These are phyloP conservation scores for Piprites chloris DNA, from an alignment of 2,113 vertebrate species.

Conservation along the genomic window DNA sequence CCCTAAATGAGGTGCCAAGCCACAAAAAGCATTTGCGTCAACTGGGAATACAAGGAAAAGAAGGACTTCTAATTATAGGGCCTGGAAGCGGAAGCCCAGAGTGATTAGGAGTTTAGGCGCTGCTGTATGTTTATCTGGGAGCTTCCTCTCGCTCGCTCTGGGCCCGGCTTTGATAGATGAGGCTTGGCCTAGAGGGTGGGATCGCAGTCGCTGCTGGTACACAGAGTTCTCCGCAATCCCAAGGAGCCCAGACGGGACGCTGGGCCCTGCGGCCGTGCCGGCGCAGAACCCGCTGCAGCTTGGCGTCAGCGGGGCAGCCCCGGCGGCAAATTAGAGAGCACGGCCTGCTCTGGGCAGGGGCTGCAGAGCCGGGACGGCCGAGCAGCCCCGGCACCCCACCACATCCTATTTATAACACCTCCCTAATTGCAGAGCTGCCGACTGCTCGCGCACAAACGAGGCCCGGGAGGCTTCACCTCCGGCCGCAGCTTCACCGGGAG, in stretches of 20 bases:
- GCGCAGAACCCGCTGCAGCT: slow-evolving; percentile 46
- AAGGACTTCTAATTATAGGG: slow-evolving; percentile 99
- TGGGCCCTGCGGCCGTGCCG: too few species aligned
- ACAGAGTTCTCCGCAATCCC: slow-evolving; percentile 76
- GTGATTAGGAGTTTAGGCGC: slow-evolving; percentile 95
- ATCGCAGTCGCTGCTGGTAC: slow-evolving; percentile 79
- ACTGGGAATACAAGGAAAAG: slow-evolving; percentile 96
- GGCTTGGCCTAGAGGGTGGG: slow-evolving; percentile 74
- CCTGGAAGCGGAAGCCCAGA: slow-evolving; percentile 94
- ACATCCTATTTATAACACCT: slow-evolving; percentile 96
- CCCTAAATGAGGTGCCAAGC: slow-evolving; percentile 99
- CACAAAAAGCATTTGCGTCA: slow-evolving; percentile 99
- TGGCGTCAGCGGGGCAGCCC: slow-evolving; percentile 92
- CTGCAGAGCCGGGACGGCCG: slow-evolving; percentile 78
- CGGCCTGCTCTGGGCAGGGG: slow-evolving; percentile 62
- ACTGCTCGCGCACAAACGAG: slow-evolving; percentile 43
- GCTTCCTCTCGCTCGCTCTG: slow-evolving; percentile 87
- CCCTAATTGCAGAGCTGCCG: slow-evolving; percentile 72
- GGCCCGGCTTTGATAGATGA: slow-evolving; percentile 83
- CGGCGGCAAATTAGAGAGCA: slow-evolving; percentile 86
- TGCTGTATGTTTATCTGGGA: slow-evolving; percentile 98
- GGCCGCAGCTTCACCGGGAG: neutral
- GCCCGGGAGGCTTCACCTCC: neutral
- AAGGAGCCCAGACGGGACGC: too few species aligned
- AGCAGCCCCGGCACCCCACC: slow-evolving; percentile 76